Base-by-base conservation (phyloP, 2,888 invertebrate species). In the Conistra vaccinii region DNA sequence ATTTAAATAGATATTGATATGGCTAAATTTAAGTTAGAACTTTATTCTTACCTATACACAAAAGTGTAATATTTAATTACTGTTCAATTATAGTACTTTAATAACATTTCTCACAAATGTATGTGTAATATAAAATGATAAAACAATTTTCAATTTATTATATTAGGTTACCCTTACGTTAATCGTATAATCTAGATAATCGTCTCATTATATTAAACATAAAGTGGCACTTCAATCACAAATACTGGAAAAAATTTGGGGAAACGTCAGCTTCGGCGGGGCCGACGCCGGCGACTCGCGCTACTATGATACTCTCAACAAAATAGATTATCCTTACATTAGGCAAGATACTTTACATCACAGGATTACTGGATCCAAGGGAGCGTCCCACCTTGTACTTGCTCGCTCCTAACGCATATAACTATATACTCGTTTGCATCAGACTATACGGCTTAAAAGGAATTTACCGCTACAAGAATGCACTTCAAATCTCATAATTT, bases 191-290 rank as follows among this genome's bases (percentile, higher is more conserved):
- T 96, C 96, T 96, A 96, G 95, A 96, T 97, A 97, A 96, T 97
- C 96, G 96, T 96, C 95, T 96, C 95, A 97, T 97, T 95, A 95
- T 95, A 95, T 97, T 97, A 97, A 97, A 97, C 97, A 97, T 97
- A 97, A 97, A 97, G 97, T 97, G 97, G 97, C 97, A 97, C 97
- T 97, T 97, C 97, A 97, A 97, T 97, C 97, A 97, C 97, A 97
- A 97, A 97, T 97, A 97, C 97, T 97, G 97, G 97, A 97, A 97
- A 97, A 97, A 96, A 97, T 97, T 97, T 96, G 96, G 96, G 96
- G 96, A 97, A 97, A 97, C 94, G 94, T 95, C 94, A 95, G 95
- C 94, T 88, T 91, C 93, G 93, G 93, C 94, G 93, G 92, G 90
- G 91, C 92, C 91, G 92, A 89, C 92, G 92, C 91, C 93, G 91